Evolutionary conservation across 2,888 invertebrate species (phyloP), one percentile per base, ranked within the genome.

Genomic region (Tenthredo mesomela): DNA sequence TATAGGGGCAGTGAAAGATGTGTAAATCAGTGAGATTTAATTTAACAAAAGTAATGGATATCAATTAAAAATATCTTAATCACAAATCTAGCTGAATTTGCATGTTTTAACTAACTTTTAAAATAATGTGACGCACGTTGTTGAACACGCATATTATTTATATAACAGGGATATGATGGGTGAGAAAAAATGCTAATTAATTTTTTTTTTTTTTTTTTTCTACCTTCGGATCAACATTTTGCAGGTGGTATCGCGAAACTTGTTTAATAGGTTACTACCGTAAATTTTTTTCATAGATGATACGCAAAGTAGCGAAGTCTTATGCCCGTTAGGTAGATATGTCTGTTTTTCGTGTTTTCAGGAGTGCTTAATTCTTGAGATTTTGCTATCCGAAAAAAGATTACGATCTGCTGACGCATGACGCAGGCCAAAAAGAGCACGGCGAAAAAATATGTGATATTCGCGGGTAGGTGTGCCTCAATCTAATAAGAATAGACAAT

Each of bases 341-440:
- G 18, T 47, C 10, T 47, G 5, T 77, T 15, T 50, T 54, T 12
- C 71, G 40, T 54, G 29, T 25, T 25, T 77, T 29, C 2, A 47
- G 12, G 3, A 2, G 29, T 50, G 75, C 3, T 15, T 37, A 40
- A 75, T 50, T 50, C 18, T 47, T 15, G 50, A 37, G 71, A 77
- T 77, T 77, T 33, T 77, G n/a, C n/a, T 37, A 80, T 80, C 40
- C 40, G 61, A 37, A 80, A 80, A 80, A 80, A 80, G 40, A 80
- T 61, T 61, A 10, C 33, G 67, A 67, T 33, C 33, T 67, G 6
- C n/a, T 70, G n/a, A 40, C 37, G 9, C 9, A 37, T 40, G 70
- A 70, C 37, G 40, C 37, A 37, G 70, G 70, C 18, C 18, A 70
- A 70, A 61, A 0, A 25, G 37, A 6, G 9, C 33, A 70, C 6